Conservation (phyloP, 2,888 invertebrate species). For the Deroplatys truncata region DNA sequence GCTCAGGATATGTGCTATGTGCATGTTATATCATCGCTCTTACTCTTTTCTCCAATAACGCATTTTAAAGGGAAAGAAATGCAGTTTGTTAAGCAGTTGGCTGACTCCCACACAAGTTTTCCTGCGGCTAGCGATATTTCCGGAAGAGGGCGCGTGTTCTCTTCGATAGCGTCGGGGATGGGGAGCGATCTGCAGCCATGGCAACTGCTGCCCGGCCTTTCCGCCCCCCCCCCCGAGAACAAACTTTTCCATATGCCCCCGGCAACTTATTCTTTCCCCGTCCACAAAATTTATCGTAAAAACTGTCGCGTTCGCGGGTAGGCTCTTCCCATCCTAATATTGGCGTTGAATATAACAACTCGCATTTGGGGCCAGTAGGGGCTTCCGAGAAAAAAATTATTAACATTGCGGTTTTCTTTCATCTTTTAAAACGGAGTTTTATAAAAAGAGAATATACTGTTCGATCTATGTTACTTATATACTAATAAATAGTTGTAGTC, state of each 20-base stretch:
- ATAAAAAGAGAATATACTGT: no score
- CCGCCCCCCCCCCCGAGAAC: not conserved
- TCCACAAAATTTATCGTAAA: not conserved
- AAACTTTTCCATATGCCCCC: not conserved
- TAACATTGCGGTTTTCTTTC: no score
- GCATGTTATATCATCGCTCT: not conserved
- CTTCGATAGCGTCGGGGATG: not conserved
- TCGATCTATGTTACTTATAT: no score
- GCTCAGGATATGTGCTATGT: not conserved
- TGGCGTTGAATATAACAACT: not conserved
- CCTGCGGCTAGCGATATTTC: not conserved
- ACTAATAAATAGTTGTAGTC: no score
- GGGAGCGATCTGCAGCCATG: not conserved
- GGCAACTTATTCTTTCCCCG: not conserved
- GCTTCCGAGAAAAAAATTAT: no score
- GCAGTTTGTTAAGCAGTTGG: not conserved
- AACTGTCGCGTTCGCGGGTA: not conserved
- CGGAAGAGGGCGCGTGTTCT: not conserved
- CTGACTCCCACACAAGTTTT: not conserved
- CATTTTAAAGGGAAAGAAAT: not conserved
- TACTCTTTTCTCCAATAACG: not conserved
- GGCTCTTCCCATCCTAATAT: not conserved
- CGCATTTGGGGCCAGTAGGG: not conserved
- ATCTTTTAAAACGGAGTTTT: no score
- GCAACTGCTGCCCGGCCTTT: not conserved